Evolutionary conservation across 2,888 invertebrate genomes (phyloP), one percentile per base, ranked within the genome.

Genomic region (Synanthedon andrenaeformis): DNA sequence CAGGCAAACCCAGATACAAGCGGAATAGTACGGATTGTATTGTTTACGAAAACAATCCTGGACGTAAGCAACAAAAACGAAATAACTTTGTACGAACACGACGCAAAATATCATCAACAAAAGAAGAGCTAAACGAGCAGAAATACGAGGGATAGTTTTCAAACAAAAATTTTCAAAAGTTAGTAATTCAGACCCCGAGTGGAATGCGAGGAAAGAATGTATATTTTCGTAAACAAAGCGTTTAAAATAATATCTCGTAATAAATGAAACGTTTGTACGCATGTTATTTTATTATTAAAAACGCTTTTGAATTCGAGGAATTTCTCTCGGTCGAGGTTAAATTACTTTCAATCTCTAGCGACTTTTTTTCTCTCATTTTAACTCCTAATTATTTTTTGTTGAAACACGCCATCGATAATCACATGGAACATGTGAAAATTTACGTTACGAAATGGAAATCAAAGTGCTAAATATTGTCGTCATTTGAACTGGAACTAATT

Each of bases 91-190:
- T 61, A 73, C 66, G 64, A 74, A 75, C 70, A 69, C 69, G 69
- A 71, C 63, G 62, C 54, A 57, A 74, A 80, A 78, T 74, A 79
- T 72, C 69, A 74, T 70, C 68, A 73, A 72, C 76, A 78, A 75
- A 74, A 69, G 66, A 66, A 73, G 76, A 35, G 23, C 23, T 23
- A 23, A 23, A 72, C 58, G 54, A 56, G 52, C 66, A 64, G 65
- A 69, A 66, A 66, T 61, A 60, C 66, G 68, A 62, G 55, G 59
- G 62, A 74, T 72, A 78, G 75, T 78, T 74, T 54, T 35, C 53
- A 56, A 66, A 64, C 68, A 72, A 75, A 77, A 77, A 76, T 71
- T 67, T 71, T 59, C 60, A 58, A 64, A 72, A 70, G 67, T 72
- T 70, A 51, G 53, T 54, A 57, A 57, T 59, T 60, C 54, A 58